phyloP scores from a whole-genome alignment of 2,888 invertebrate species.

The Malthinus flaveolus region DNA sequence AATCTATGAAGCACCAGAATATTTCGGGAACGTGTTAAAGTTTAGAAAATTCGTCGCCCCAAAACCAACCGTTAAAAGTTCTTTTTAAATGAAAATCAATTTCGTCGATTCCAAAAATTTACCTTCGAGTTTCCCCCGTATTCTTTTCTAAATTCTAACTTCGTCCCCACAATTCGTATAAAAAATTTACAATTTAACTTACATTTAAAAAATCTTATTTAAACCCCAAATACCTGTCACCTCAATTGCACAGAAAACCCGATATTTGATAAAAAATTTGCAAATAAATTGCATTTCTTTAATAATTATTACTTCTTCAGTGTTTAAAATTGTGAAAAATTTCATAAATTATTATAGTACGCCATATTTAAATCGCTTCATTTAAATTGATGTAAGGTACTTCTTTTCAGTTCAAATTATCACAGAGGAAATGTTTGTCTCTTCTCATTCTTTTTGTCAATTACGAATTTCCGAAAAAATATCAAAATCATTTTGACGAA shows the following conservation, averaged over 20 bases:
- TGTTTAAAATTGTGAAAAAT: constrained; percentile 5
- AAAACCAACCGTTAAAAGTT: too few relatives aligned
- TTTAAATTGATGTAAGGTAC: constrained; percentile 29
- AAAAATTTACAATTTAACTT: constrained; percentile 34
- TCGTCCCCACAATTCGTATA: constrained; percentile 38
- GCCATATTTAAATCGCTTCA: background rate
- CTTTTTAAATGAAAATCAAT: constrained; percentile 9
- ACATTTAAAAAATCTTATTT: constrained; percentile 37
- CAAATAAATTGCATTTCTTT: constrained; percentile 14
- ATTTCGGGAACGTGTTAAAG: constrained; percentile 49
- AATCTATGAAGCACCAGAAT: constrained; percentile 54
- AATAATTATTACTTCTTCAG: background rate
- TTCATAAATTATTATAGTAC: constrained; percentile 14
- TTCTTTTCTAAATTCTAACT: constrained; percentile 49
- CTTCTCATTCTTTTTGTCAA: background rate
- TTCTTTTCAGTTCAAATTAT: constrained; percentile 35
- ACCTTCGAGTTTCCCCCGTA: constrained; percentile 19
- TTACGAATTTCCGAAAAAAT: background rate
- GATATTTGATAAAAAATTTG: constrained; percentile 57
- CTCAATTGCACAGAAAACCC: constrained; percentile 84
- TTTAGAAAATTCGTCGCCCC: constrained; percentile 41
- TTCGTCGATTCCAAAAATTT: constrained; percentile 9
- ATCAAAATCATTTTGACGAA: background rate
- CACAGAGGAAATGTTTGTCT: constrained; percentile 35
- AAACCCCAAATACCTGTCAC: constrained; percentile 65